Conservation (phyloP, 2,888 invertebrate genomes). For the Tenthredo scrophulariae region DNA sequence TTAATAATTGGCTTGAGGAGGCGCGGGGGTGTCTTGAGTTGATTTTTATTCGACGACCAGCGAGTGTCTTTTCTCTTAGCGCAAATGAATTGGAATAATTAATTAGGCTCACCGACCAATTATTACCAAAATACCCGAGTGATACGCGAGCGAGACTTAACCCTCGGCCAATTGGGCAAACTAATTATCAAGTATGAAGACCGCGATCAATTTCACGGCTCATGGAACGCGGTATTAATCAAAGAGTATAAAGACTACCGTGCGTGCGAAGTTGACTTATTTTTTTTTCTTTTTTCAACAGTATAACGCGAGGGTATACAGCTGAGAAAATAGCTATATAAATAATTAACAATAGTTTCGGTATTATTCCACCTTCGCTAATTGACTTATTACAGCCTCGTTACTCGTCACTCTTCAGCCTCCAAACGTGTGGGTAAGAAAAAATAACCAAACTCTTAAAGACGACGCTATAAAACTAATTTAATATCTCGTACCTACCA, state of each 20-base stretch:
- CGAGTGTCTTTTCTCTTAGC: neutral
- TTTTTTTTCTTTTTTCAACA: neutral
- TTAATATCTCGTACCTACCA: slow-evolving; percentile 23
- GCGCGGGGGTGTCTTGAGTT: neutral
- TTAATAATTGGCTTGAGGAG: neutral
- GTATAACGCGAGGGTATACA: neutral
- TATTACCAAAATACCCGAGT: slow-evolving; percentile 26
- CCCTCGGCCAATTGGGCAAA: slow-evolving; percentile 46
- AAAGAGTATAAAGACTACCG: neutral
- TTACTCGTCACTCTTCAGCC: neutral
- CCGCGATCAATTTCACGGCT: slow-evolving; percentile 38
- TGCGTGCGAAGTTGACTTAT: neutral
- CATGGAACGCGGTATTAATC: neutral
- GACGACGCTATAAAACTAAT: slow-evolving; percentile 3
- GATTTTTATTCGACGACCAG: neutral
- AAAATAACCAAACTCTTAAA: neutral
- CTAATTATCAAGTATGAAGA: slow-evolving; percentile 42
- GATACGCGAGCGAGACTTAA: slow-evolving; percentile 12
- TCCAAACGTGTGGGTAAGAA: neutral
- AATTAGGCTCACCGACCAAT: slow-evolving; percentile 33
- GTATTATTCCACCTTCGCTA: neutral
- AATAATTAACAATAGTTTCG: neutral
- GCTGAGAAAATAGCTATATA: neutral
- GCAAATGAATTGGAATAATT: slow-evolving; percentile 26
- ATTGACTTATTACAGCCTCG: neutral